These are phyloP conservation scores for Tromatobia lineatoria DNA, from an alignment of 2,888 invertebrate genomes.

Conservation along the genomic window DNA sequence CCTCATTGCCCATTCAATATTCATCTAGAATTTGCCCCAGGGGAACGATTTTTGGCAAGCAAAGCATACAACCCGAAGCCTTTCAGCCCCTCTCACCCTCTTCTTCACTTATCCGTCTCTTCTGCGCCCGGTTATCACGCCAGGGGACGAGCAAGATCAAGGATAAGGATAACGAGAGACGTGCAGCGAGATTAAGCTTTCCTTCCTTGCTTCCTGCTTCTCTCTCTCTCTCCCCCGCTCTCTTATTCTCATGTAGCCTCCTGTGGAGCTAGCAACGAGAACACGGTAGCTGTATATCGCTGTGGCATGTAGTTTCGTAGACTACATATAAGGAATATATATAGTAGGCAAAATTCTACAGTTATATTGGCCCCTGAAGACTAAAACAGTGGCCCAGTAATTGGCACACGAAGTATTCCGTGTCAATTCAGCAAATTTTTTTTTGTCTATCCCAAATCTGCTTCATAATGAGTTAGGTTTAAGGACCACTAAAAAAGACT, in stretches of 20 bases:
- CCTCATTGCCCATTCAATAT: slow-evolving; percentile 38
- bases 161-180: slow-evolving; percentile 71
- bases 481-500: no score
- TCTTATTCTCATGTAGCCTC: slow-evolving; percentile 25
- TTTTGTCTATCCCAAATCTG: no score
- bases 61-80: slow-evolving; percentile 19
- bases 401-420: neutral
- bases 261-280: slow-evolving; percentile 53
- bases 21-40: slow-evolving; percentile 27
- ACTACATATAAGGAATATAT: slow-evolving; percentile 31
- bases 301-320: slow-evolving; percentile 19
- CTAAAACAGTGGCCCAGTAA: neutral
- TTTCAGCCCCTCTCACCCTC: slow-evolving; percentile 24
- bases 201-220: slow-evolving; percentile 36
- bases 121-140: slow-evolving; percentile 51
- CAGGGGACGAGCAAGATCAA: slow-evolving; percentile 67
- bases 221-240: slow-evolving; percentile 1
- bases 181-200: slow-evolving; percentile 69
- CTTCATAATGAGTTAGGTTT: no score
- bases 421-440: no score
- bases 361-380: slow-evolving; percentile 16
- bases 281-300: slow-evolving; percentile 28
- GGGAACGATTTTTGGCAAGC: slow-evolving; percentile 46
- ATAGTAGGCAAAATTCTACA: neutral
- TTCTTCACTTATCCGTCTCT: slow-evolving; percentile 57